Conservation (phyloP, 2,797 vertebrate species). For the Sebastes vulpes region DNA sequence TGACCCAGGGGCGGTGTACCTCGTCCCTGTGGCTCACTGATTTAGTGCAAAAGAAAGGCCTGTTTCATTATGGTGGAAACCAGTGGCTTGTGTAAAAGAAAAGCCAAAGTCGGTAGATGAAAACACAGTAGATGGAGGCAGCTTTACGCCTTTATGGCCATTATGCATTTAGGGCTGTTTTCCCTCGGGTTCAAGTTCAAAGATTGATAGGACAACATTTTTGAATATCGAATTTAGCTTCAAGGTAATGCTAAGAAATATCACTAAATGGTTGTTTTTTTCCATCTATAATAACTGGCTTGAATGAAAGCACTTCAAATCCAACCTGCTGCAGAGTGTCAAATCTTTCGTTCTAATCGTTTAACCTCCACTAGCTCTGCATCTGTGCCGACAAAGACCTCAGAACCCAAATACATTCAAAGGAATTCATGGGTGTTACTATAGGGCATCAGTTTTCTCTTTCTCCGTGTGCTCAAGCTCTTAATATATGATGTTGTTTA, state of each 20-base stretch:
- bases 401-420: not conserved
- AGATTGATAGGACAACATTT: constrained; percentile 50
- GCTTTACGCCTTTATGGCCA: constrained; percentile 57
- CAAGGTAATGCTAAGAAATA: constrained; percentile 43
- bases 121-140: constrained; percentile 48
- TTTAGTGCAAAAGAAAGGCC: constrained; percentile 63
- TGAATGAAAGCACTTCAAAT: constrained; percentile 43
- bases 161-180: constrained; percentile 57
- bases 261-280: constrained; percentile 26
- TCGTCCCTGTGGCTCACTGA: constrained; percentile 72
- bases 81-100: constrained; percentile 68
- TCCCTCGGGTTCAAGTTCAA: constrained; percentile 48
- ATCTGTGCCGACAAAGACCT: not conserved
- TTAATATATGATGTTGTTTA: not conserved
- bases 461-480: not conserved
- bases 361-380: constrained; percentile 42
- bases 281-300: constrained; percentile 31
- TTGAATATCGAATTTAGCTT: constrained; percentile 51
- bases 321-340: not conserved
- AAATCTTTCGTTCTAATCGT: constrained; percentile 2
- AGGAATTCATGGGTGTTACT: not conserved
- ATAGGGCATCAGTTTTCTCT: constrained; percentile 7
- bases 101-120: constrained; percentile 58
- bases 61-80: constrained; percentile 71
- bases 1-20: constrained; percentile 76